Evolutionary conservation across 2,797 vertebrate species (phyloP).

Genomic region (Enteromius trimaculatus): DNA sequence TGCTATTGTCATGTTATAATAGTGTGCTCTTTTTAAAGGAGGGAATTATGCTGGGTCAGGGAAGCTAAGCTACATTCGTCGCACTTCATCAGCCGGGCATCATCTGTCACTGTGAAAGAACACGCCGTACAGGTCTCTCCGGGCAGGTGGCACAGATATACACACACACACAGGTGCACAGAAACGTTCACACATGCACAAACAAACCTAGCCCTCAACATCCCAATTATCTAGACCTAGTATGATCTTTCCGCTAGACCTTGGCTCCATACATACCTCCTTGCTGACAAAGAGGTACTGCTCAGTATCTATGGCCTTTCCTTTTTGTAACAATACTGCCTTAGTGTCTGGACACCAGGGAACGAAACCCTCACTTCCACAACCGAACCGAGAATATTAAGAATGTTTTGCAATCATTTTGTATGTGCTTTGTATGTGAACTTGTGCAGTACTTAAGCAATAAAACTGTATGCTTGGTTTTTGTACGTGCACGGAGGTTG

Average conservation of each 20-base stretch:
- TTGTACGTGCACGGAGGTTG: constrained; percentile 63
- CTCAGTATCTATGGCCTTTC: constrained; percentile 62
- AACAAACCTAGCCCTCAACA: constrained; percentile 34
- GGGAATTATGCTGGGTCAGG: constrained; percentile 46
- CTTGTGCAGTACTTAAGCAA: constrained; percentile 61
- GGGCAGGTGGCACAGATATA: constrained; percentile 47
- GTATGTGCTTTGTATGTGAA: constrained; percentile 60
- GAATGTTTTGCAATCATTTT: constrained; percentile 65
- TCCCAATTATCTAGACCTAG: constrained; percentile 46
- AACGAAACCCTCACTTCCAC: constrained; percentile 65
- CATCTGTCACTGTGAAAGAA: constrained; percentile 50
- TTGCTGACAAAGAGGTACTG: constrained; percentile 55
- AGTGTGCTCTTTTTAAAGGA: constrained; percentile 35
- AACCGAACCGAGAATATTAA: constrained; percentile 62
- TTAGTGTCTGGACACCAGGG: constrained; percentile 55
- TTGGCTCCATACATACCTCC: constrained; percentile 46
- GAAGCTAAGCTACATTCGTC: constrained; percentile 47
- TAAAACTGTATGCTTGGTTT: constrained; percentile 65
- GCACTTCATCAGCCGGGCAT: constrained; percentile 38
- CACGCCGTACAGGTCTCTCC: constrained; percentile 40
- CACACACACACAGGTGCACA: constrained; percentile 27
- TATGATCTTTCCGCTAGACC: constrained; percentile 46
- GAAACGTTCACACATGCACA: constrained; percentile 14
- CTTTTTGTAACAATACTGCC: constrained; percentile 60
- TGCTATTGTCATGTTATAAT: constrained; percentile 37